phyloP scores from a whole-genome alignment of 2,888 invertebrate species.

The Gisinianus flammeolus region DNA sequence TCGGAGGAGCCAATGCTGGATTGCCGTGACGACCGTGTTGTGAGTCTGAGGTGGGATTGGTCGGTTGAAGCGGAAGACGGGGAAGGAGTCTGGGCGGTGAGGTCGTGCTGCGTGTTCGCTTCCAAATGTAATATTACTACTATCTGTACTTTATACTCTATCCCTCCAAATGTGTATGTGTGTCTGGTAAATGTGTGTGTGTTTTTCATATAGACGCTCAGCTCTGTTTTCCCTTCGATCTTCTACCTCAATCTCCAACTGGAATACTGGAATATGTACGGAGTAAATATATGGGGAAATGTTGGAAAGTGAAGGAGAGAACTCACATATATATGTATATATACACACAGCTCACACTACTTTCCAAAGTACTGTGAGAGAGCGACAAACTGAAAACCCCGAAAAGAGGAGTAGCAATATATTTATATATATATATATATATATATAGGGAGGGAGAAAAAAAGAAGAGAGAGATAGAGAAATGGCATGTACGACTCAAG shows the following conservation, averaged over 20 bases:
- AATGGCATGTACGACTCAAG: slow-evolving; percentile 3
- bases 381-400: too few species aligned
- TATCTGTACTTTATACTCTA: neutral
- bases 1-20: slow-evolving; percentile 52
- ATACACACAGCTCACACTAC: neutral
- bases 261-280: too few species aligned
- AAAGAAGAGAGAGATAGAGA: neutral
- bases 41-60: slow-evolving; percentile 52
- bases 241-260: too few species aligned
- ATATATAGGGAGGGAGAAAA: slow-evolving; percentile 10
- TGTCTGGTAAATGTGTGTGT: too few species aligned
- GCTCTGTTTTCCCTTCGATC: too few species aligned
- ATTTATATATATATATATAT: too few species aligned
- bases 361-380: neutral
- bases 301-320: too few species aligned
- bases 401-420: too few species aligned
- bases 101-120: slow-evolving; percentile 33
- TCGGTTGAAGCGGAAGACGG: slow-evolving; percentile 54
- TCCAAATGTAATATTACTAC: neutral
- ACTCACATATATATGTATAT: too few species aligned
- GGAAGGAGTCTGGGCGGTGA: slow-evolving; percentile 54
- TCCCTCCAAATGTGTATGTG: too few species aligned
- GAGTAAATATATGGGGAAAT: too few species aligned
- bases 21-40: slow-evolving; percentile 51
- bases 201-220: neutral